phyloP scores from a whole-genome alignment of 2,113 vertebrate species.

The Lynx canadensis region DNA sequence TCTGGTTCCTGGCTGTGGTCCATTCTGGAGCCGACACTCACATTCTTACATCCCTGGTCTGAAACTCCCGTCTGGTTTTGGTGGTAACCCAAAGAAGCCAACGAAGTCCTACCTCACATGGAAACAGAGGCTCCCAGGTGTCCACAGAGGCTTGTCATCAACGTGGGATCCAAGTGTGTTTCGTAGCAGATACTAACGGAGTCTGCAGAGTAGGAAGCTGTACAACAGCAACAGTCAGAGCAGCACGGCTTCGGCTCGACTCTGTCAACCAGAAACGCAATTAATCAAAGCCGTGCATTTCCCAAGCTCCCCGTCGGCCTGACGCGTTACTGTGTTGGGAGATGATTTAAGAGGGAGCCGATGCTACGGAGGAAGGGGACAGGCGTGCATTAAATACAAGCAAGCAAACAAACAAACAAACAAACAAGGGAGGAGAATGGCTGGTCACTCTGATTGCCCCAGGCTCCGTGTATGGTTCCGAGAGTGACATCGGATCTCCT shows the following conservation, averaged over 20 bases:
- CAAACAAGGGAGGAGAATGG: background rate
- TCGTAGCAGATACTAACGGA: background rate
- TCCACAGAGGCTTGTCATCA: background rate
- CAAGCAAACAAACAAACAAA: background rate
- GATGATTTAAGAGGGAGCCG: background rate
- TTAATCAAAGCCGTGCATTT: background rate
- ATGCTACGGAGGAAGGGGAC: background rate
- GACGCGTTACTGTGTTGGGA: background rate
- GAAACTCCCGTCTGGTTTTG: background rate
- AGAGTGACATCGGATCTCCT: no score
- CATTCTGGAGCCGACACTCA: background rate
- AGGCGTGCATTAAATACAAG: background rate
- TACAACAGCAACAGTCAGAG: background rate
- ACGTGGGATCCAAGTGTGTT: background rate
- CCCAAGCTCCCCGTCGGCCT: background rate
- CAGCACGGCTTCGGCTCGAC: background rate
- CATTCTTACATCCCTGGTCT: background rate
- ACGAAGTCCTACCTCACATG: background rate
- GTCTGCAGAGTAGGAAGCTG: background rate
- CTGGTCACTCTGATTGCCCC: background rate
- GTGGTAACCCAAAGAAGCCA: background rate
- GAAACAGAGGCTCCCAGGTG: background rate
- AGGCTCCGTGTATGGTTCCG: accelerated
- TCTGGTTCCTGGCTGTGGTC: no score
- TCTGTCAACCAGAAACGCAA: background rate